Evolutionary conservation across 2,888 invertebrate genomes (phyloP), one percentile per base, ranked within the genome.

Genomic region (Gari tellinella): DNA sequence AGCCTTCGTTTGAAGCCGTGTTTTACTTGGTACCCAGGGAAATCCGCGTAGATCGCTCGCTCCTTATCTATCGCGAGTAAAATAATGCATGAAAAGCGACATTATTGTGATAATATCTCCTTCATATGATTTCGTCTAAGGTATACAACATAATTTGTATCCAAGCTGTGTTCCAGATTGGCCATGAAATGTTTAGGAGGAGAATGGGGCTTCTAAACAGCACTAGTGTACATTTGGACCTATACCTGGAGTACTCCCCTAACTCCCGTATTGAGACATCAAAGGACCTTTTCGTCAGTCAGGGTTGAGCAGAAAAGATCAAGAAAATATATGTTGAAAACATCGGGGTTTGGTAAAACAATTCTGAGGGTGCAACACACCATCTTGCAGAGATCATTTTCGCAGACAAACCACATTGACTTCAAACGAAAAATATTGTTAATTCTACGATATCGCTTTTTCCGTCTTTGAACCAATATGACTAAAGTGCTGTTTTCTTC

Each of bases 131-230:
- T 52, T 45, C 41, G 41, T 56, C 38, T 53, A 64, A 23, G 52
- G 52, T 43, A 53, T 64, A 61, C 46, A 64, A 58, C 53, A 37
- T 70, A 49, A 70, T 65, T 64, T 43, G 23, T 64, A 53, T 51
- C 65, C 75, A 75, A 66, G 75, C 69, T 75, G 75, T 31, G 69
- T 17, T 49, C 21, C 69, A 66, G 62, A 75, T 75, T 75, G 61
- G 38, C 49, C 75, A 19, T 53, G 53, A 53, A 31, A 37, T n/a
- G 8, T 51, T 31, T 23, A n/a, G 26, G 23, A 23, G 31, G 10
- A 10, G 5, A 31, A 10, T n/a, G n/a, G 10, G 10, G 31, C 5
- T 31, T 31, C 31, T 31, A 31, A 31, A 31, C 31, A 10, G 31
- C 31, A 31, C 31, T 31, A 10, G 4, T 7, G 31, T 31, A 31